Evolutionary conservation across 1,140 invertebrate species (phyloP), one percentile per base, ranked within the genome.

Genomic region (Rhopalosiphum padi): DNA sequence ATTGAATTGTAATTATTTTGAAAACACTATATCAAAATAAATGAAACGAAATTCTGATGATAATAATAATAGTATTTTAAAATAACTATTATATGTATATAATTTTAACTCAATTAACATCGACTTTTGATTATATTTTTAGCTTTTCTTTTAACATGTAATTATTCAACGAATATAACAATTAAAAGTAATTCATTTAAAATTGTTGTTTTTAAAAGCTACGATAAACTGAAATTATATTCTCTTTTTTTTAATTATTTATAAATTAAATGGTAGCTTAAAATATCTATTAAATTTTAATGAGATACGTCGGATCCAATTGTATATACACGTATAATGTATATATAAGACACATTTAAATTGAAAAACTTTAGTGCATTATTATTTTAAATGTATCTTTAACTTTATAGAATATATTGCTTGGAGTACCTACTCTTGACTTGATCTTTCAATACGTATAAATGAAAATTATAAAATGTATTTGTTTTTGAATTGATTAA

Each of bases 201-300:
- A 68, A n/a, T 30, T 68, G 4, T 68, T 68, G 30, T 68, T 68
- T 68, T 68, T 68, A 77, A 77, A 77, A 18, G 5, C 30, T 30
- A 15, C 6, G 30, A n/a, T 68, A 68, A 68, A 68, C 60, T 68
- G 60, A n/a, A 68, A n/a, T 77, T 35, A 77, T 77, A 77, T 77
- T 77, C 15, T 77, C 37, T n/a, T n/a, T 77, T 77, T 51, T 77
- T 77, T 21, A 77, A 77, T 77, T 77, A 77, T 77, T 35, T 77
- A 77, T 77, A 77, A 77, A 77, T 77, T 77, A n/a, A 77, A 77
- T 3, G 60, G n/a, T 77, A 77, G 60, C 60, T 77, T 6, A 77
- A 68, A n/a, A 77, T 77, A 77, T 77, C 60, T n/a, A 77, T 77
- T 77, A n/a, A 35, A 77, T n/a, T 77, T 77, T n/a, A 77, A 77